Evolutionary conservation across 37 sponge, comb jelly and placozoan species (phyloP).

Genomic region (Cliona cf. orientalis): DNA sequence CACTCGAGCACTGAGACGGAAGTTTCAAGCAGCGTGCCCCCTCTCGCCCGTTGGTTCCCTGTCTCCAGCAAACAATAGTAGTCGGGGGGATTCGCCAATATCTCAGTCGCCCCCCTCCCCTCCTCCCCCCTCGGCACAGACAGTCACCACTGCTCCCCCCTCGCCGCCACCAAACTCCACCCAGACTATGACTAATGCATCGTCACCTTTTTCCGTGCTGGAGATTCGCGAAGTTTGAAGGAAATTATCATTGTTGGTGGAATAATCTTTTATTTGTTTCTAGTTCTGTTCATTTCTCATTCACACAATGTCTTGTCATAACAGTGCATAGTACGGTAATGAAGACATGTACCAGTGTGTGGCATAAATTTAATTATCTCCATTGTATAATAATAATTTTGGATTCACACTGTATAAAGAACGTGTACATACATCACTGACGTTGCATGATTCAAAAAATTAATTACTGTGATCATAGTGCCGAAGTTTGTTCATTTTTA

Average conservation of each 20-base stretch:
- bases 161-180: constrained; percentile 46
- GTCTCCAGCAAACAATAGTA: no score
- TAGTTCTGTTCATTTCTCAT: no score
- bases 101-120: constrained; percentile 29
- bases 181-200: constrained; percentile 5
- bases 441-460: no score
- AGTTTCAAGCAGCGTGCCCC: constrained; percentile 74
- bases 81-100: no score
- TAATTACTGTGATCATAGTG: no score
- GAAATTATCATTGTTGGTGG: not conserved
- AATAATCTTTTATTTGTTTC: not conserved
- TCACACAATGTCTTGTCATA: not conserved
- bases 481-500: no score
- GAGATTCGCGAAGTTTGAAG: constrained; percentile 47
- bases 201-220: constrained; percentile 28
- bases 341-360: no score
- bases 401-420: no score
- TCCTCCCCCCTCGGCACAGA: constrained; percentile 31
- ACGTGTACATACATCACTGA: no score
- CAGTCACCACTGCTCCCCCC: constrained; percentile 3
- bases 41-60: constrained; percentile 36
- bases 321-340: not conserved
- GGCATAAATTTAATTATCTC: no score
- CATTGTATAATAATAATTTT: no score
- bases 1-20: constrained; percentile 63